Conservation (phyloP, 2,113 vertebrate genomes). For the Bubo scandiacus region DNA sequence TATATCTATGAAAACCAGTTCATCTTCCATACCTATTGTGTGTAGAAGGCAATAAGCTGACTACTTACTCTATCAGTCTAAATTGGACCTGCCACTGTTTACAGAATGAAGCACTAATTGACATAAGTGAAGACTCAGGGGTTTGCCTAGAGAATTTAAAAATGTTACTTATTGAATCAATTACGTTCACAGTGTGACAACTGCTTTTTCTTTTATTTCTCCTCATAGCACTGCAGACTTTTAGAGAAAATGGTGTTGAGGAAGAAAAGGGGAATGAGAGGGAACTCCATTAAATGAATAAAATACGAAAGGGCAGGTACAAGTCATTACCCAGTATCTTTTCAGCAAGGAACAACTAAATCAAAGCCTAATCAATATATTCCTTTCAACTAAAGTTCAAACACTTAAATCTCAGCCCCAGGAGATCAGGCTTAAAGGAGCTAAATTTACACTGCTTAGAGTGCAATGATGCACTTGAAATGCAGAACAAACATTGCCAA, state of each 20-base stretch:
- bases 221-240: background rate
- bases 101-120: constrained; percentile 34
- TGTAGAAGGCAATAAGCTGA: background rate
- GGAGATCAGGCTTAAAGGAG: constrained; percentile 29
- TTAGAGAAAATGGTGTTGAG: background rate
- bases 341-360: constrained; percentile 56
- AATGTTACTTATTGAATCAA: constrained; percentile 59
- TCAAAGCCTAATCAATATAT: constrained; percentile 67
- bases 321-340: constrained; percentile 32
- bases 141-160: constrained; percentile 53
- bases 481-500: constrained; percentile 12
- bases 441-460: constrained; percentile 49
- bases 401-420: constrained; percentile 52
- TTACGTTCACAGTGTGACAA: constrained; percentile 48
- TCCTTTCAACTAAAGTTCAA: constrained; percentile 68
- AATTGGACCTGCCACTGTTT: constrained; percentile 12
- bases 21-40: background rate
- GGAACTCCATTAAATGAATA: constrained; percentile 29
- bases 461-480: background rate
- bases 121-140: background rate
- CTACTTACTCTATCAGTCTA: background rate
- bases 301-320: constrained; percentile 19
- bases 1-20: background rate
- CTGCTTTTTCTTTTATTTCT: background rate
- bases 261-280: background rate